Percentiles rank a stretch among this genome's conserved stretches.
Evolutionary conservation across 2,113 vertebrate species (phyloP).

Genomic region (Narcine bancroftii): DNA sequence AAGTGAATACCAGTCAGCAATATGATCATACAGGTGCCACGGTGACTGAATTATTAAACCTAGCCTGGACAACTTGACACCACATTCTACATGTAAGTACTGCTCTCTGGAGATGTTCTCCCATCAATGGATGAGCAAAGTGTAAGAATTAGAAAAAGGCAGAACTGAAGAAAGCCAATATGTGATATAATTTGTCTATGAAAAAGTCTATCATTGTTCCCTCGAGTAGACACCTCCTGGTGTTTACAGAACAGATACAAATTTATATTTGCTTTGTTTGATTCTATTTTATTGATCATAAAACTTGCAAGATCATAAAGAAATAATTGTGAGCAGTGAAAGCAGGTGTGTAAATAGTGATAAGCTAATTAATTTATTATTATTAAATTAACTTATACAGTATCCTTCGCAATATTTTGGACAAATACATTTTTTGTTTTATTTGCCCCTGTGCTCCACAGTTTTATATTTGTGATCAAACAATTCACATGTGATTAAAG

Average conservation of each 20-base stretch:
- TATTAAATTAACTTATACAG: too few species aligned
- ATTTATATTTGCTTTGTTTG: neutral
- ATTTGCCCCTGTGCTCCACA: too few species aligned
- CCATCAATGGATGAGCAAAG: neutral
- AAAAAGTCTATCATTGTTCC: neutral
- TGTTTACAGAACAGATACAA: neutral
- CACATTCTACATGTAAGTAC: neutral
- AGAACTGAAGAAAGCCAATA: neutral
- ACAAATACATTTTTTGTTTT: too few species aligned
- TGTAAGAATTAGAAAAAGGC: neutral
- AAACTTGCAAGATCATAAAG: neutral
- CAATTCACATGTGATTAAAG: too few species aligned
- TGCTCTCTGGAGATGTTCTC: neutral
- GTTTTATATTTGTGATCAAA: too few species aligned
- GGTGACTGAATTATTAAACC: neutral
- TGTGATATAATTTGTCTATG: neutral
- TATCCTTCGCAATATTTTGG: too few species aligned
- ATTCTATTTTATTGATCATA: neutral
- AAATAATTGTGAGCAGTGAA: neutral
- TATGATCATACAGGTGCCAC: neutral
- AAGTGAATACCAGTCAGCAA: neutral
- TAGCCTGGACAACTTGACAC: neutral
- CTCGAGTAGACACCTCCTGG: neutral
- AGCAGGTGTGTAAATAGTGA: neutral
- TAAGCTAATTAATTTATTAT: too few species aligned